phyloP scores from a whole-genome alignment of 2,888 invertebrate genomes.

The Polyommatus icarus region DNA sequence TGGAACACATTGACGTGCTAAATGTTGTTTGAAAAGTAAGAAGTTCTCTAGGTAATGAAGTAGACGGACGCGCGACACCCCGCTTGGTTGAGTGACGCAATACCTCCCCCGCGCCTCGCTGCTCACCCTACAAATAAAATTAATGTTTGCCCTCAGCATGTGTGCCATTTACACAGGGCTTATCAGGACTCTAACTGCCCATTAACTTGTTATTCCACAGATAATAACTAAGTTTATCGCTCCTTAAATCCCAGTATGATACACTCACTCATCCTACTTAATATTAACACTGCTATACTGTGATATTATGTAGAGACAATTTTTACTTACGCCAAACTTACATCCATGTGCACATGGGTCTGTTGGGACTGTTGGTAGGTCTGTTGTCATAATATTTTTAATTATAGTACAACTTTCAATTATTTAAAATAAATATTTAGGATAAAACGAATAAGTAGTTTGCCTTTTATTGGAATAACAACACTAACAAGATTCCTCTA shows the following conservation, averaged over 20 bases:
- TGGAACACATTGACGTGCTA: slow-evolving; percentile 8
- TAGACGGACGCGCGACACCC: slow-evolving; percentile 48
- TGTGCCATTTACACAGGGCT: slow-evolving; percentile 40
- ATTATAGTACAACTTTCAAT: too few species aligned
- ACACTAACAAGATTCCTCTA: too few species aligned
- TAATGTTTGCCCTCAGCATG: slow-evolving; percentile 65
- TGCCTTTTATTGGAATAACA: too few species aligned
- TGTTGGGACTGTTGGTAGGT: too few species aligned
- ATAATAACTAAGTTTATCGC: slow-evolving; percentile 13
- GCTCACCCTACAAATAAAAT: slow-evolving; percentile 68
- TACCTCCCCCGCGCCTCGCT: slow-evolving; percentile 43
- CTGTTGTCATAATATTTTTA: too few species aligned
- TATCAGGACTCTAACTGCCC: slow-evolving; percentile 34
- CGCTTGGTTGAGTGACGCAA: slow-evolving; percentile 64
- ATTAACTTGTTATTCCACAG: slow-evolving; percentile 18
- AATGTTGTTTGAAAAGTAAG: slow-evolving; percentile 35
- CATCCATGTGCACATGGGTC: too few species aligned
- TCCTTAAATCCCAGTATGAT: neutral
- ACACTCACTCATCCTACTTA: neutral
- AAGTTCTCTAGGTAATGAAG: slow-evolving; percentile 45
- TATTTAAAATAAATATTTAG: too few species aligned
- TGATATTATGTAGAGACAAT: too few species aligned
- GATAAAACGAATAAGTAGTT: too few species aligned
- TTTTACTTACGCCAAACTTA: too few species aligned
- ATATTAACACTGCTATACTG: too few species aligned